Percentiles rank a stretch among this genome's conserved stretches.
Conservation (phyloP, 1,140 invertebrate genomes). For the Ooceraea biroi region DNA sequence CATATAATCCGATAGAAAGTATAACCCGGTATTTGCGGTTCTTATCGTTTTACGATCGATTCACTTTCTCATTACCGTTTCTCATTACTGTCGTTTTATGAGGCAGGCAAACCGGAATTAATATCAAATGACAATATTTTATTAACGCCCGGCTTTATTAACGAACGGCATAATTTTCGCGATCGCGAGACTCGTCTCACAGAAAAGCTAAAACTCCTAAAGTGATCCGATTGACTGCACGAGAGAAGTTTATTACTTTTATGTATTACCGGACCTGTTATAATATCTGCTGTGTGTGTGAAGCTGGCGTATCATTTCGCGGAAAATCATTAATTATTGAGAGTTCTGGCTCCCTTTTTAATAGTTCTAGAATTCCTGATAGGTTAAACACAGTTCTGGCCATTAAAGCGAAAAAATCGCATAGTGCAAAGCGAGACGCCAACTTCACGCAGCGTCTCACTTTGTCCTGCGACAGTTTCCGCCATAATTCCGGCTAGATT, state of each 20-base stretch:
- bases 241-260: not conserved
- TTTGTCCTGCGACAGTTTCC: no score
- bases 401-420: no score
- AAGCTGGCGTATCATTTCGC: no score
- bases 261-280: not conserved
- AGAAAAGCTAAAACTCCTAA: not conserved
- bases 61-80: slow-evolving; percentile 52
- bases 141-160: not conserved
- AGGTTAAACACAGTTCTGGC: no score
- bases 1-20: slow-evolving; percentile 39
- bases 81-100: slow-evolving; percentile 30
- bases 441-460: no score
- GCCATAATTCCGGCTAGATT: no score
- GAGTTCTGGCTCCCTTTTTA: no score
- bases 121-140: slow-evolving; percentile 33
- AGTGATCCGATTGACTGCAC: not conserved
- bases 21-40: not conserved
- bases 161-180: not conserved
- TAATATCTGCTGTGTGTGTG: no score
- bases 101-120: not conserved
- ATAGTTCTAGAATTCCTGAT: no score
- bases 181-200: not conserved
- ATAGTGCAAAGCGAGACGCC: no score
- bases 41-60: slow-evolving; percentile 29
- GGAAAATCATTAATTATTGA: no score